Conservation (phyloP, 2,113 vertebrate genomes). For the Ranitomeya imitator region DNA sequence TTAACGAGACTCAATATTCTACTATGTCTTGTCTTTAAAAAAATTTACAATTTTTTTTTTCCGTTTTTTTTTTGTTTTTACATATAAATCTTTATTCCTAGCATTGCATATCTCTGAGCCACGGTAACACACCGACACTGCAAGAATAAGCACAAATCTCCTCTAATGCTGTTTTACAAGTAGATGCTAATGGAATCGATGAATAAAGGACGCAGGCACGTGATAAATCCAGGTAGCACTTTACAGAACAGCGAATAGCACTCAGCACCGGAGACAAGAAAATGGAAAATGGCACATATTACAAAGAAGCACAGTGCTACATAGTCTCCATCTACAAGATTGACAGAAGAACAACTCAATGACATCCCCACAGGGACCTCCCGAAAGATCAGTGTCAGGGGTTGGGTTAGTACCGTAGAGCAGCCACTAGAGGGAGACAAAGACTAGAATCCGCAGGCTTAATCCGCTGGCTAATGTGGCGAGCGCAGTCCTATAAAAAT, state of each 20-base stretch:
- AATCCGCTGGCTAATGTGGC: neutral
- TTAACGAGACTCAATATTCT: no score
- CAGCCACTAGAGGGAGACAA: slow-evolving; percentile 28
- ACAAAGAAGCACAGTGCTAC: slow-evolving; percentile 20
- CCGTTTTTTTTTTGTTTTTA: neutral
- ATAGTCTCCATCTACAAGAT: slow-evolving; percentile 4
- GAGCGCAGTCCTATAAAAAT: neutral
- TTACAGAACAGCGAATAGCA: neutral
- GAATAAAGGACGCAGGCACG: neutral
- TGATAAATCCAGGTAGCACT: neutral
- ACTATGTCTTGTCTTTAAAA: neutral
- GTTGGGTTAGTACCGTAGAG: neutral
- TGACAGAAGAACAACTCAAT: slow-evolving; percentile 13
- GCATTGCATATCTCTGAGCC: neutral
- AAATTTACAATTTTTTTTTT: neutral
- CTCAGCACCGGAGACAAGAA: neutral
- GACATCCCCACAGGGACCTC: slow-evolving; percentile 20
- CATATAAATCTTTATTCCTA: neutral
- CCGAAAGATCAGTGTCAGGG: slow-evolving; percentile 6
- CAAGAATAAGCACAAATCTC: neutral
- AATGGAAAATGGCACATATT: slow-evolving; percentile 11
- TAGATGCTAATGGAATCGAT: neutral
- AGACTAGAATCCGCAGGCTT: neutral
- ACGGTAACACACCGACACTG: neutral
- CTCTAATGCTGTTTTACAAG: neutral